Evolutionary conservation across 2,797 vertebrate genomes (phyloP), one percentile per base, ranked within the genome.

Genomic region (Platyrinchus mystaceus): DNA sequence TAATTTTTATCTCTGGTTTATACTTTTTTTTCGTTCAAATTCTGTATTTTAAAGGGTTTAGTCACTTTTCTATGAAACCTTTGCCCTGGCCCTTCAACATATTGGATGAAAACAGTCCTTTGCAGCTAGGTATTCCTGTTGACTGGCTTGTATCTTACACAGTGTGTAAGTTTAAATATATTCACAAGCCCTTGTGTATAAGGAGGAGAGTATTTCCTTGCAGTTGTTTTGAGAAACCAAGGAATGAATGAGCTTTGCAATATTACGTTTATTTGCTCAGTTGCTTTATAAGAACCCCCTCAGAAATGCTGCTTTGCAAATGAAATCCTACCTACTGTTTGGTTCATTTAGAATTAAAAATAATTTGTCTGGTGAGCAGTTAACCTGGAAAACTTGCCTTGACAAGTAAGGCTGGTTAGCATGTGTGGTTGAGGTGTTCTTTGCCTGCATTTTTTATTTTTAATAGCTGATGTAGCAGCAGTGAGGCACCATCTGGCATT

Each of bases 351-450:
- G 34, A 52, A 67, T 28, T 32, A 37, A 74, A 69, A 43, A 23
- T 0, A 1, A 60, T 26, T 63, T 73, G 4, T 21, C 77, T 84
- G 43, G 8, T 53, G 46, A 64, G 19, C 20, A 24, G 24, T 86
- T 82, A 73, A 47, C 28, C 27, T 91, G 49, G 36, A 55, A 41
- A 26, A 79, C 47, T 73, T 84, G 43, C 39, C 26, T 46, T 66
- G 32, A 30, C 28, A 4, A 2, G 5, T 34, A 12, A 37, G 10
- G 27, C 12, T 5, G 1, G 19, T 76, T 69, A 39, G 23, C 0
- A 1, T n/a, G 30, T 41, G 4, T 4, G 14, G 14, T 55, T 58
- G 26, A 16, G 10, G 10, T 90, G 46, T 36, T 83, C 43, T 47
- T 84, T 44, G 23, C 9, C 0, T 3, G 7, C 3, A 0, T 26